Conservation (phyloP, 2,888 invertebrate genomes). For the Tubulanus polymorphus region DNA sequence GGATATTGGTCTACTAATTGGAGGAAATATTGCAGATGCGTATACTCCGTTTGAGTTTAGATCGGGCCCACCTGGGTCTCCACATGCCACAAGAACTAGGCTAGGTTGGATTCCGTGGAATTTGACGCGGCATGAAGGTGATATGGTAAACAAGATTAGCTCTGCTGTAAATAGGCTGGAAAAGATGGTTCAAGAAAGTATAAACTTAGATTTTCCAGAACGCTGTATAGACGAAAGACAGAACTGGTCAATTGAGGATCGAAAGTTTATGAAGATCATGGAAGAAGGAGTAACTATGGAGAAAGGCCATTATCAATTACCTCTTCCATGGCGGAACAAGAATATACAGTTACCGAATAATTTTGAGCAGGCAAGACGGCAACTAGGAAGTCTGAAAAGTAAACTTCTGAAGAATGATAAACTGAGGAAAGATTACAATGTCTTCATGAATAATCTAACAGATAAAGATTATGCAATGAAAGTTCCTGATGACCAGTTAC, state of each 20-base stretch:
- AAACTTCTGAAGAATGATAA: background rate
- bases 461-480: conserved; percentile 8
- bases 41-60: conserved; percentile 14
- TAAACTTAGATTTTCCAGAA: conserved; percentile 18
- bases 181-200: background rate
- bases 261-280: background rate
- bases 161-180: conserved; percentile 3
- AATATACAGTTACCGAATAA: conserved; percentile 3
- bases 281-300: background rate
- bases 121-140: background rate
- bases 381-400: conserved; percentile 1
- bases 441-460: background rate
- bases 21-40: conserved; percentile 16
- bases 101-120: conserved; percentile 12
- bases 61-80: conserved; percentile 16
- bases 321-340: background rate
- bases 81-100: conserved; percentile 15
- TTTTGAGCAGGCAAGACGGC: background rate
- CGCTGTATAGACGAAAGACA: conserved; percentile 12
- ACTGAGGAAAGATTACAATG: background rate
- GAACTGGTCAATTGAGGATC: conserved; percentile 15
- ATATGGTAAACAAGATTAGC: background rate
- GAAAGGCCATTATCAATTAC: background rate
- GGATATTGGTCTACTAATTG: conserved; percentile 17
- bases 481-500: background rate